A percentile compares a stretch with the other conserved stretches of the same genome.
These are phyloP conservation scores for Netelia virgata DNA, from an alignment of 2,888 invertebrate genomes.

Conservation along the genomic window DNA sequence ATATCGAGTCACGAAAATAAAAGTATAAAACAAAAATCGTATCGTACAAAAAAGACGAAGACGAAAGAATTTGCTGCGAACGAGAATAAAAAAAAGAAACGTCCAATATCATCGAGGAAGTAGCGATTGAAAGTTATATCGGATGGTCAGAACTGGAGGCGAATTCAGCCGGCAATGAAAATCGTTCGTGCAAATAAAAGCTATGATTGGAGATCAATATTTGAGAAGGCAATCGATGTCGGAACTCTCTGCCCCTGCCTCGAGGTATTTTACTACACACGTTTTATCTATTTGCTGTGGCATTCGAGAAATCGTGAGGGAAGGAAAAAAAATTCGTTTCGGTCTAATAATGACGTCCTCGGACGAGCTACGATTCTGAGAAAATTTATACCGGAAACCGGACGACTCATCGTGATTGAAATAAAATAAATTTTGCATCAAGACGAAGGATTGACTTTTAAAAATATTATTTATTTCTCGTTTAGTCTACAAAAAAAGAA, in stretches of 20 bases:
- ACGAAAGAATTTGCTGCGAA: not conserved
- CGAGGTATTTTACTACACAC: constrained; percentile 3
- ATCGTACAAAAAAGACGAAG: not conserved
- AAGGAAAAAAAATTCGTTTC: not conserved
- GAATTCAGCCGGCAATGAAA: constrained; percentile 50
- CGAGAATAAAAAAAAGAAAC: not conserved
- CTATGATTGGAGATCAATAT: constrained; percentile 55
- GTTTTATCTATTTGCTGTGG: constrained; percentile 51
- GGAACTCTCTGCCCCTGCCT: constrained; percentile 36
- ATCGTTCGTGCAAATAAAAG: constrained; percentile 55
- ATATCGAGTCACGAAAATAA: not conserved
- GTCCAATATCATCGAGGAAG: constrained; percentile 22
- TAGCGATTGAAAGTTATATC: constrained; percentile 8
- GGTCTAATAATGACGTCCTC: not conserved
- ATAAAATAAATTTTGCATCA: not conserved
- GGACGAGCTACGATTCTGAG: constrained; percentile 4
- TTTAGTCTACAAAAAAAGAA: constrained; percentile 50
- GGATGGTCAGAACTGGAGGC: not conserved
- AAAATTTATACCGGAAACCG: constrained; percentile 32
- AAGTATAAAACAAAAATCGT: not conserved
- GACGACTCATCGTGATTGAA: not conserved
- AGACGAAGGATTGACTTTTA: constrained; percentile 30
- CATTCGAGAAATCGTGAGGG: constrained; percentile 16
- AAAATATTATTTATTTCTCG: constrained; percentile 63
- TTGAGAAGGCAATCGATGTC: constrained; percentile 64